phyloP scores from a whole-genome alignment of 1,140 invertebrate genomes.

The Drosophila sp. region DNA sequence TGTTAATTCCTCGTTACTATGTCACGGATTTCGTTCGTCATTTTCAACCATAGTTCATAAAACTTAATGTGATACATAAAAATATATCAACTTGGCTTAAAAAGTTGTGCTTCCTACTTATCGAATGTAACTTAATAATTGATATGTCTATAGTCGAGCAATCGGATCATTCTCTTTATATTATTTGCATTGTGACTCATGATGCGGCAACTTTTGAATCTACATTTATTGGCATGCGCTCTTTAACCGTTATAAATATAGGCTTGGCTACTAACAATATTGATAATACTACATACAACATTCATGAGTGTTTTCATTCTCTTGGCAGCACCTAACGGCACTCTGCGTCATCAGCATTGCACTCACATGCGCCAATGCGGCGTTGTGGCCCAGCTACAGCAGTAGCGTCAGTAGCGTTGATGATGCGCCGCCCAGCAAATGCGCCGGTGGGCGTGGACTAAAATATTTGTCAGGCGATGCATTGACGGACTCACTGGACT shows the following conservation, averaged over 20 bases:
- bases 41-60: too few relatives aligned
- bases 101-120: too few relatives aligned
- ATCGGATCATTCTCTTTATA: too few relatives aligned
- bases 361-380: slow-evolving; percentile 71
- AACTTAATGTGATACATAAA: too few relatives aligned
- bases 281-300: slow-evolving; percentile 20
- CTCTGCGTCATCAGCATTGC: slow-evolving; percentile 73
- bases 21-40: too few relatives aligned
- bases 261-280: slow-evolving; percentile 22
- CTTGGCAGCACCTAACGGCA: slow-evolving; percentile 69
- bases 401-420: slow-evolving; percentile 59
- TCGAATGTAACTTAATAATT: too few relatives aligned
- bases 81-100: too few relatives aligned
- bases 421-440: slow-evolving; percentile 84
- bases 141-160: too few relatives aligned
- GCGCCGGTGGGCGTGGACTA: slow-evolving; percentile 87
- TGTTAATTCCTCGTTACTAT: too few relatives aligned
- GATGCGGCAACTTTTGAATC: slow-evolving; percentile 24
- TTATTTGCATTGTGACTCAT: slow-evolving; percentile 12
- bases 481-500: slow-evolving; percentile 89
- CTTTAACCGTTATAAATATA: slow-evolving; percentile 38
- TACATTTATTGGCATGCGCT: slow-evolving; percentile 36
- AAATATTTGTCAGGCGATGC: slow-evolving; percentile 95
- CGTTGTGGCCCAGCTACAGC: slow-evolving; percentile 76
- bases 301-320: slow-evolving; percentile 41